Conservation (phyloP, 2,888 invertebrate genomes). For the Hedychridium roseum region DNA sequence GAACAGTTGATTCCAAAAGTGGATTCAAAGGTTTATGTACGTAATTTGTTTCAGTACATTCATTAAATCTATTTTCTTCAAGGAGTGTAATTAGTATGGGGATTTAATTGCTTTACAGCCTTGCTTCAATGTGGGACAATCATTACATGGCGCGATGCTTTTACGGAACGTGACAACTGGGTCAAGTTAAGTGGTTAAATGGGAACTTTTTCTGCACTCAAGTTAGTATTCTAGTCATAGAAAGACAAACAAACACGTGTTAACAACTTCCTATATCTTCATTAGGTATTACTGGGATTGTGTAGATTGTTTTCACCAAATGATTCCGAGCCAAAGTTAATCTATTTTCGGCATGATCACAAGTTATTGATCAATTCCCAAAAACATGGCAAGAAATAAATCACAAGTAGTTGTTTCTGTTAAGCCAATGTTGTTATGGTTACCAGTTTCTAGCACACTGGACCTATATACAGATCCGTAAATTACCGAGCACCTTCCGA, state of each 20-base stretch:
- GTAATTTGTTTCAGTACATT: too few species aligned
- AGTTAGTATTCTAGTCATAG: slow-evolving; percentile 11
- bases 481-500: too few species aligned
- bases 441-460: slow-evolving; percentile 44
- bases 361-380: slow-evolving; percentile 29
- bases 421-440: slow-evolving; percentile 59
- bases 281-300: too few species aligned
- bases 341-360: too few species aligned
- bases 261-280: too few species aligned
- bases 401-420: slow-evolving; percentile 37
- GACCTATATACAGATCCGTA: too few species aligned
- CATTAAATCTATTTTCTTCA: too few species aligned
- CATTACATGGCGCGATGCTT: not conserved
- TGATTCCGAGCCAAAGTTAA: too few species aligned
- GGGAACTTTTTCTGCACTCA: slow-evolving; percentile 16
- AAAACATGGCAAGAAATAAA: slow-evolving; percentile 20
- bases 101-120: slow-evolving; percentile 21
- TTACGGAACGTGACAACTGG: slow-evolving; percentile 22
- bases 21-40: too few species aligned
- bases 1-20: too few species aligned
- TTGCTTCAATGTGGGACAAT: slow-evolving; percentile 19
- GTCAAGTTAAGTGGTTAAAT: slow-evolving; percentile 22
- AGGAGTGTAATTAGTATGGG: too few species aligned
- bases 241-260: slow-evolving; percentile 16
- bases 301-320: too few species aligned